These are phyloP conservation scores for Propithecus coquereli DNA, from an alignment of 2,113 vertebrate species.

Conservation along the genomic window DNA sequence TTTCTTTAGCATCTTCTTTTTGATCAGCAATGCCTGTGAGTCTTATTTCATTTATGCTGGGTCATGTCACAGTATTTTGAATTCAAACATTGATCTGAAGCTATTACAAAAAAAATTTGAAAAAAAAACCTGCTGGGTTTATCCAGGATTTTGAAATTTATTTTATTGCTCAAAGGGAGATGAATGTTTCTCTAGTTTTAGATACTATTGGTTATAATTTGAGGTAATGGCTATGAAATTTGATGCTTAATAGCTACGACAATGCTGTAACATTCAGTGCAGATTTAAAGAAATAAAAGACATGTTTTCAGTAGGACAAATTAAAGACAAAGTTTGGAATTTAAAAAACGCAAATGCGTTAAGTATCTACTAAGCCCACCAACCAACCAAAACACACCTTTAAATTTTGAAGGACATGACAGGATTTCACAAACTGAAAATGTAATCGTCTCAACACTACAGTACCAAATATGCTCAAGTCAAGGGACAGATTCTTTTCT, in stretches of 20 bases:
- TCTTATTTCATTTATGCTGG: not conserved
- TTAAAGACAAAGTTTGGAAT: slow-evolving; percentile 21
- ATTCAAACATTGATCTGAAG: slow-evolving; percentile 20
- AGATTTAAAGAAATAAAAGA: not conserved
- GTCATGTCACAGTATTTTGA: slow-evolving; percentile 11
- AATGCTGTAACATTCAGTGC: not conserved
- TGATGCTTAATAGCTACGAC: not conserved
- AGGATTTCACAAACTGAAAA: slow-evolving; percentile 21
- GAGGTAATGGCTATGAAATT: not conserved
- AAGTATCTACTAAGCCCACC: not conserved
- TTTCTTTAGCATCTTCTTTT: not conserved
- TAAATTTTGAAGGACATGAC: slow-evolving; percentile 31
- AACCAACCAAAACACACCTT: not conserved
- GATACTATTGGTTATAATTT: slow-evolving; percentile 27
- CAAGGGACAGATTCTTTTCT: not conserved
- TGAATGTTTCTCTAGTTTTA: not conserved
- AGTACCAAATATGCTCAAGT: not conserved
- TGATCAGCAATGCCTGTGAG: not conserved
- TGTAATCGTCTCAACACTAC: not conserved
- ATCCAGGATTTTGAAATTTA: not conserved
- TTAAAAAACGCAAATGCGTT: not conserved
- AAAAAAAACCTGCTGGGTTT: slow-evolving; percentile 5
- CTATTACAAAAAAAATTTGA: not conserved
- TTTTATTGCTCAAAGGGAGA: slow-evolving; percentile 18
- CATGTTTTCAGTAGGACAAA: not conserved